Evolutionary conservation across 1,140 invertebrate genomes (phyloP), one percentile per base, ranked within the genome.

Genomic region (Geopemphigus sp.): DNA sequence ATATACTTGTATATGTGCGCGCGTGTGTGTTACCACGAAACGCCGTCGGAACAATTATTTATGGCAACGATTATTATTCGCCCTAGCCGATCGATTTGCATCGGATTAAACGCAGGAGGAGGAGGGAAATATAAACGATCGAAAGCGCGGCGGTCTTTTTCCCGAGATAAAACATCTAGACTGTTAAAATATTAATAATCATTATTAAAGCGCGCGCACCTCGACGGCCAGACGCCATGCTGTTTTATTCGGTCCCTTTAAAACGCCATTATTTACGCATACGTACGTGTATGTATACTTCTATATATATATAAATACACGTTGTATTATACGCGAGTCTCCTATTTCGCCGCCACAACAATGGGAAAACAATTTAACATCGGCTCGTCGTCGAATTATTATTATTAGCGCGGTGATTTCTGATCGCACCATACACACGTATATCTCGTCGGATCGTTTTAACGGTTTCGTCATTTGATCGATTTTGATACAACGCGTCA

Each of bases 161-260:
- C 53, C 39, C 10, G 24, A 53, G 66, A 53, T 70, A 53, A 53
- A 70, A 70, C 24, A 53, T 70, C 45, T 17, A 53, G 53, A 70
- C 45, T 70, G 66, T 70, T 70, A 53, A 70, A 70, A 70, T 32
- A 53, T 70, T 70, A 70, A 70, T 70, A 70, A 70, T 70, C 15
- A 70, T 70, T 53, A 53, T 50, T 53, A 61, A 50, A 24, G 22
- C 22, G 66, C 11, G 66, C 17, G 47, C 39, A 47, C 66, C 8
- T 24, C 66, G 15, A 6, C 24, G 15, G 47, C n/a, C 47, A 24
- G 66, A 70, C 66, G 26, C 47, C 66, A 70, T 70, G 66, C 66
- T 70, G 66, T n/a, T n/a, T 53, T 70, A 26, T 70, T 70, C 24
- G 45, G 66, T 70, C 45, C 66, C 66, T 70, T 70, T 53, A 70